Percentiles rank a stretch among this genome's conserved stretches.
Conservation (phyloP, 2,113 vertebrate genomes). For the Oryzias celebensis region DNA sequence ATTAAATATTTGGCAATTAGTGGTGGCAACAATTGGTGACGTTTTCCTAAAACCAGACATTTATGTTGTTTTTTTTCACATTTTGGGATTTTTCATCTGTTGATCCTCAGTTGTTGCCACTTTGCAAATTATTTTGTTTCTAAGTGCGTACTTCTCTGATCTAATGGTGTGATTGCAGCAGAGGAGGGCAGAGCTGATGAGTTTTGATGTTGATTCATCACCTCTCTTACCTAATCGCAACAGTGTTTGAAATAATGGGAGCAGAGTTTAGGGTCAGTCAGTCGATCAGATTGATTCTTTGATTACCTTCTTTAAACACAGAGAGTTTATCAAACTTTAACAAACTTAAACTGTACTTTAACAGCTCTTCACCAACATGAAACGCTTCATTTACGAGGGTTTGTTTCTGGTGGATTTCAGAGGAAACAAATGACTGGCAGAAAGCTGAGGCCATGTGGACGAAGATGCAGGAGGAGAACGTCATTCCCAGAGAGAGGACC, state of each 20-base stretch:
- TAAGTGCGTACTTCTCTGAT: neutral
- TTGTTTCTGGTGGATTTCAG: conserved; percentile 69
- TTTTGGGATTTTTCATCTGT: neutral
- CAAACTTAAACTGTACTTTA: neutral
- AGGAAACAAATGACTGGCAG: conserved; percentile 78
- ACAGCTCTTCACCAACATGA: neutral
- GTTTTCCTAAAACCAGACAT: too few relatives aligned
- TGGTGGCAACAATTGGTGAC: too few relatives aligned
- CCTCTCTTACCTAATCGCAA: conserved; percentile 10
- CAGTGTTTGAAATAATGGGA: conserved; percentile 54
- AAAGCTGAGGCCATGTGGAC: conserved; percentile 87
- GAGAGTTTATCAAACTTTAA: conserved; percentile 36
- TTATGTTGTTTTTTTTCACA: too few relatives aligned
- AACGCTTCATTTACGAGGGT: neutral
- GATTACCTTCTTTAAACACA: conserved; percentile 68
- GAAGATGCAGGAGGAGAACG: conserved; percentile 95
- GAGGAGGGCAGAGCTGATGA: conserved; percentile 47
- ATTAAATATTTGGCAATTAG: too few relatives aligned
- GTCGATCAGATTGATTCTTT: conserved; percentile 69
- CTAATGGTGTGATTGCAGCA: conserved; percentile 53
- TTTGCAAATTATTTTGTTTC: too few relatives aligned
- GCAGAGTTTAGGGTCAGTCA: conserved; percentile 42
- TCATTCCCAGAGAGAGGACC: conserved; percentile 87
- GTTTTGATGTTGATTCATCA: conserved; percentile 56
- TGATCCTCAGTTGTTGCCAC: conserved; percentile 4